Base-by-base conservation (phyloP, 2,797 vertebrate genomes). In the Urocyon cinereoargenteus region DNA sequence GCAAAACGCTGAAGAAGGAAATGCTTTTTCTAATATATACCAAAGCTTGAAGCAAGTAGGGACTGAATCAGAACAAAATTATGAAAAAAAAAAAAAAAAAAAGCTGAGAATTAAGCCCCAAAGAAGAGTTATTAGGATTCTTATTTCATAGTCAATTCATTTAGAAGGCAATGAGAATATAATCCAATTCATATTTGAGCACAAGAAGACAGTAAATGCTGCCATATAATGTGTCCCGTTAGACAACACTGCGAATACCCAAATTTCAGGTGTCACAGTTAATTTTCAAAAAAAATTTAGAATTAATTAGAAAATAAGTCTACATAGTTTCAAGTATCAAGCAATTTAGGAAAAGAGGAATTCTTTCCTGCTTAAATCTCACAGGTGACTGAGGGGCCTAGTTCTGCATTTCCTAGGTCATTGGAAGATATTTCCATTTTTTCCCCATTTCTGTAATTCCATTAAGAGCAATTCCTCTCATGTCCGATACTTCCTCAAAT, bases 221-320 rank as follows among this genome's bases (percentile, higher is more conserved):
- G 2, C 49, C 26, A 9, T 81, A 4, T 66, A 53, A 26, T 34
- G 4, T 93, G 22, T 77, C 22, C n/a, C 45, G 51, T 88, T 14
- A 92, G 21, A 21, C 15, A 92, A 73, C 0, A 57, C 26, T 36
- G 2, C 84, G 55, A 84, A 62, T 79, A n/a, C 0, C 62, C 55
- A 86, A 49, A 36, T 86, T 82, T 86, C 14, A 61, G 36, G 16
- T 55, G 9, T 51, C 22, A 96, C 66, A 11, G 4, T 28, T 70
- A 82, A 49, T 22, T 78, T 90, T 81, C 1, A 84, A 86, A 51
- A 34, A 68, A 66, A 12, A 57, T 26, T 62, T 28, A 84, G 15
- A 83, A 90, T 66, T 93, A 87, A 62, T 89, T 94, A 86, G 77
- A 92, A 95, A 96, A 49, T 49, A 94, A 96, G 19, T 83, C 36